A percentile compares a stretch with the other conserved stretches of the same genome.
phyloP scores from a whole-genome alignment of 2,888 invertebrate genomes.

The Troides helena region DNA sequence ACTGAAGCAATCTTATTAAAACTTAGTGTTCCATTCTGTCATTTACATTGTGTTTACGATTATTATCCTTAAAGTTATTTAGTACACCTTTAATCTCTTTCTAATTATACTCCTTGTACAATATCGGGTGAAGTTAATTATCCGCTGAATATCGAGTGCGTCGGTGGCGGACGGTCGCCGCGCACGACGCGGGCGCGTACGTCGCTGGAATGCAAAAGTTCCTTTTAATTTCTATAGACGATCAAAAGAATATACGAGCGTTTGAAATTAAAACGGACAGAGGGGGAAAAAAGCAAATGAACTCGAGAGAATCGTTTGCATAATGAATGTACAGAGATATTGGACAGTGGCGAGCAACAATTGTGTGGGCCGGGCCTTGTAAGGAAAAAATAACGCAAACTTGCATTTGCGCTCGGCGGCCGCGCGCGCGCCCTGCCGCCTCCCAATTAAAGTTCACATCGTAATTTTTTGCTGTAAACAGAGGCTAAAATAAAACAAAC shows the following conservation, averaged over 20 bases:
- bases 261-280: constrained; percentile 52
- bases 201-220: constrained; percentile 29
- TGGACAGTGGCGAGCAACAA: constrained; percentile 51
- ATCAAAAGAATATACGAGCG: constrained; percentile 52
- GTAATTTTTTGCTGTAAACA: not conserved
- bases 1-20: too few species aligned
- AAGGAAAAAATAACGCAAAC: constrained; percentile 36
- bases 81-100: too few species aligned
- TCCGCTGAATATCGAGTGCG: not conserved
- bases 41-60: too few species aligned
- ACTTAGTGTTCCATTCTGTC: too few species aligned
- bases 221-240: constrained; percentile 40
- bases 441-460: constrained; percentile 10
- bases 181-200: not conserved
- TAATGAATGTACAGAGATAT: constrained; percentile 61
- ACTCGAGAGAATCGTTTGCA: constrained; percentile 57
- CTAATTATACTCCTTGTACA: too few species aligned
- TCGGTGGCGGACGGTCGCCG: not conserved
- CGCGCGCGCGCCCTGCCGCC: constrained; percentile 25
- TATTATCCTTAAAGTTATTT: too few species aligned
- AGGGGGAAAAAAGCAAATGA: constrained; percentile 50
- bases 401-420: constrained; percentile 30
- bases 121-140: too few species aligned
- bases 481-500: constrained; percentile 27
- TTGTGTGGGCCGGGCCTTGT: constrained; percentile 41